Evolutionary conservation across 2,888 invertebrate species (phyloP).

Genomic region (Noctua janthe): DNA sequence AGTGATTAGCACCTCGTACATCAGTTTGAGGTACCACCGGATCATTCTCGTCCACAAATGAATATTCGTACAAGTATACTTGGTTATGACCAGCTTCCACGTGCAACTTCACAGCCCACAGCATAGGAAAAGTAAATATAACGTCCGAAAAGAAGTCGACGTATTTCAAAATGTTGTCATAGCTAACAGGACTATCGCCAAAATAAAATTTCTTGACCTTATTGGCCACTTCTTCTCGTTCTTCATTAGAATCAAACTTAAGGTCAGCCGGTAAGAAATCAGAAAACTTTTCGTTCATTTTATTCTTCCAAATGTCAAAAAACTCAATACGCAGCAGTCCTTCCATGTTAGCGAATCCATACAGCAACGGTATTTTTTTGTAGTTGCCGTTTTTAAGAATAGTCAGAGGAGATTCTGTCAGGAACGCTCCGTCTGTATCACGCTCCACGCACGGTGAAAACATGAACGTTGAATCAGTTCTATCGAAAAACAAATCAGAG

Average conservation of each 20-base stretch:
- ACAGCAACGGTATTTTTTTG: constrained; percentile 67
- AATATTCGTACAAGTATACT: constrained; percentile 78
- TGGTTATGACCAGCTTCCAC: constrained; percentile 72
- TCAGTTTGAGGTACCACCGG: constrained; percentile 67
- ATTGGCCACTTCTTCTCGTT: constrained; percentile 70
- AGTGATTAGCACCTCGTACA: constrained; percentile 70
- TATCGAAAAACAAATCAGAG: constrained; percentile 60
- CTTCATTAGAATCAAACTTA: constrained; percentile 69
- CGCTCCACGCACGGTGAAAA: constrained; percentile 68
- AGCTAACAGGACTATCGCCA: constrained; percentile 68
- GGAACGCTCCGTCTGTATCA: constrained; percentile 66
- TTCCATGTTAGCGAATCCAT: constrained; percentile 73
- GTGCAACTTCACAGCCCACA: constrained; percentile 71
- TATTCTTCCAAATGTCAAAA: constrained; percentile 70
- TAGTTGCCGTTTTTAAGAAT: constrained; percentile 70
- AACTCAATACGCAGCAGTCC: constrained; percentile 67
- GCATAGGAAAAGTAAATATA: constrained; percentile 68
- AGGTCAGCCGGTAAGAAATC: constrained; percentile 73
- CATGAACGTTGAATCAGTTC: constrained; percentile 60
- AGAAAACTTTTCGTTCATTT: constrained; percentile 71
- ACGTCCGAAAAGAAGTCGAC: constrained; percentile 81
- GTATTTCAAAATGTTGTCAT: constrained; percentile 69
- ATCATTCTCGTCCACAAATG: constrained; percentile 70
- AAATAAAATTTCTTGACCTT: constrained; percentile 75
- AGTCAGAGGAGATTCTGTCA: constrained; percentile 72